These are phyloP conservation scores for Albula goreensis DNA, from an alignment of 2,113 vertebrate genomes.

Conservation along the genomic window DNA sequence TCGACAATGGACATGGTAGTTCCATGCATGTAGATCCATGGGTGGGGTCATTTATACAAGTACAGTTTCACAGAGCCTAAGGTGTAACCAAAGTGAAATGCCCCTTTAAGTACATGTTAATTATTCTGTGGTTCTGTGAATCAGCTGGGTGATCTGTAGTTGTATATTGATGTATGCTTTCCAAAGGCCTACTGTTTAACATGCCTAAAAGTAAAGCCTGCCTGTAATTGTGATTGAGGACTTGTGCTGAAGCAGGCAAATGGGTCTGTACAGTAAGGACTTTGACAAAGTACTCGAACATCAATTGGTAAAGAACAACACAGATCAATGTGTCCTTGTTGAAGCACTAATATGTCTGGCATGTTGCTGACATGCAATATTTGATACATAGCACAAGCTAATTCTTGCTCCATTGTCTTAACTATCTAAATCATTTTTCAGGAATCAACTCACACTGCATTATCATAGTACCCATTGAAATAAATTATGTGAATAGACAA, in stretches of 20 bases:
- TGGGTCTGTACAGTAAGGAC: neutral
- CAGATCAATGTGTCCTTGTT: slow-evolving; percentile 40
- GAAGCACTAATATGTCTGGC: slow-evolving; percentile 24
- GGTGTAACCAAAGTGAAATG: too few species aligned
- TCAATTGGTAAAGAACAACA: slow-evolving; percentile 41
- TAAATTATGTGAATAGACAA: neutral
- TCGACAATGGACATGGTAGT: too few species aligned
- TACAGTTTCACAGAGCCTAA: too few species aligned
- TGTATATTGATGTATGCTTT: neutral
- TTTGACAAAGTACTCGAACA: neutral
- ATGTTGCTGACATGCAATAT: slow-evolving; percentile 49
- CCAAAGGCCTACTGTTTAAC: neutral
- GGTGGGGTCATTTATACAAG: too few species aligned
- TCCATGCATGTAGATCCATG: too few species aligned
- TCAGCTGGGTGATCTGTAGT: neutral
- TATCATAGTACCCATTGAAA: neutral
- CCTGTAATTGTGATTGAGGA: neutral
- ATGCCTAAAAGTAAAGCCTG: neutral
- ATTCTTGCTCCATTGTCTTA: slow-evolving; percentile 1
- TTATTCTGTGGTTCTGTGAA: neutral
- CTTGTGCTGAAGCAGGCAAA: neutral
- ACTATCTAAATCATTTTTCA: neutral
- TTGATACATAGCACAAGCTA: slow-evolving; percentile 38
- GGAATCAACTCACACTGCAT: neutral
- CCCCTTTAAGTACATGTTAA: too few species aligned